phyloP scores from a whole-genome alignment of 2,888 invertebrate species.

The Saturnia japonica region DNA sequence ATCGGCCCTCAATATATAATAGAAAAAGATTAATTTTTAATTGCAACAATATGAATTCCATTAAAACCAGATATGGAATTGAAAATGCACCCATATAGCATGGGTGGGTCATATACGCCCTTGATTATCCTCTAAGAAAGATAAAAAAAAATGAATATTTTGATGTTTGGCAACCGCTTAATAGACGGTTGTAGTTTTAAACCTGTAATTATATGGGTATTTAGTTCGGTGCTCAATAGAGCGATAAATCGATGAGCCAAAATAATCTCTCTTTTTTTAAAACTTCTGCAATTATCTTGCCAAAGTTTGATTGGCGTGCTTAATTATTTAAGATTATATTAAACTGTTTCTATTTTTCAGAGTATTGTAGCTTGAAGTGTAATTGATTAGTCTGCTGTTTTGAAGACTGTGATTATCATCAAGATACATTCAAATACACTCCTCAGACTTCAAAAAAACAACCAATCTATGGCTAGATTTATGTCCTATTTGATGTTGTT shows the following conservation, averaged over 20 bases:
- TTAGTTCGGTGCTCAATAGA: conserved; percentile 60
- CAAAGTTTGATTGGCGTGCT: background rate
- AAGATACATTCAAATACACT: background rate
- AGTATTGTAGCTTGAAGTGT: background rate
- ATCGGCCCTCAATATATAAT: no score
- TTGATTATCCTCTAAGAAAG: conserved; percentile 28
- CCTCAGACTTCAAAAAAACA: background rate
- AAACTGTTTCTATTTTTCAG: background rate
- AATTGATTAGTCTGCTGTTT: background rate
- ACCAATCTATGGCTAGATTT: no score
- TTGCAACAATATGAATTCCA: conserved; percentile 56
- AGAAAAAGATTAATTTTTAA: conserved; percentile 52
- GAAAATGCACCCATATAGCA: conserved; percentile 61
- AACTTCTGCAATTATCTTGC: background rate
- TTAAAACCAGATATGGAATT: conserved; percentile 54
- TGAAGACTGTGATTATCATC: background rate
- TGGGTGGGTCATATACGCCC: conserved; percentile 58
- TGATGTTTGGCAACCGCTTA: conserved; percentile 73
- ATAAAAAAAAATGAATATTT: conserved; percentile 49
- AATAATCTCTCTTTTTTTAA: conserved; percentile 5
- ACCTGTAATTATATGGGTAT: conserved; percentile 69
- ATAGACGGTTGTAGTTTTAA: conserved; percentile 52
- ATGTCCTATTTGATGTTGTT: no score
- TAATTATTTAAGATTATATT: background rate
- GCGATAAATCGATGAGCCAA: conserved; percentile 56